Base-by-base conservation (phyloP, 2,888 invertebrate species). In the Cephus sareptanus region DNA sequence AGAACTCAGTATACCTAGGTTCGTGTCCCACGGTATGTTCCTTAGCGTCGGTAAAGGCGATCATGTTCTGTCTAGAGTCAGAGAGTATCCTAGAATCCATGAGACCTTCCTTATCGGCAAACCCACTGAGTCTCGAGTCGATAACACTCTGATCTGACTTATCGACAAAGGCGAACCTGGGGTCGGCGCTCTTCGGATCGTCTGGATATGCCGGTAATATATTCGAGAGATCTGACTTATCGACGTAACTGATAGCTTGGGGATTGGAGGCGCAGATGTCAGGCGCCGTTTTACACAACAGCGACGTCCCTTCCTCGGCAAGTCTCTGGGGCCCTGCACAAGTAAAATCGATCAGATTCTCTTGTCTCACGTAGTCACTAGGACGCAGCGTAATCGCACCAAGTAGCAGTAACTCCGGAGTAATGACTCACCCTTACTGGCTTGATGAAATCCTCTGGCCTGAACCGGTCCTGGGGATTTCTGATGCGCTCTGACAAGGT, bases 401-500 rank as follows among this genome's bases (percentile, higher is more conserved):
- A 9, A 56, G 23, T 23, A 23, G 9, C 56, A 56, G 56, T 56
- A 9, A 56, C 2, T 56, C 9, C 23, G 6, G 56, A 56, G 23
- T 56, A 34, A 33, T 13, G 33, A 70, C 83, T 82, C 80, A 87
- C 89, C 87, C 87, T 91, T 91, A 30, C 88, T 84, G 4, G 90
- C 86, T 74, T 88, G 89, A 79, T 84, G 88, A 76, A 90, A 90
- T 30, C 86, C 87, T 81, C 89, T 84, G 68, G 86, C 80, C 77
- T 90, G 91, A 33, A 80, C 33, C 33, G 89, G 89, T 33, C 90
- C 90, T 23, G 91, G 91, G 23, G 91, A 91, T 77, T 91, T 91
- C 80, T 90, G 91, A 83, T 91, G 90, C 9, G 90, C 86, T 79
- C 91, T 85, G 74, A 93, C 92, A 74, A 93, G 89, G 84, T 93